Evolutionary conservation across 2,888 invertebrate species (phyloP).

Genomic region (Adineta ricciae): DNA sequence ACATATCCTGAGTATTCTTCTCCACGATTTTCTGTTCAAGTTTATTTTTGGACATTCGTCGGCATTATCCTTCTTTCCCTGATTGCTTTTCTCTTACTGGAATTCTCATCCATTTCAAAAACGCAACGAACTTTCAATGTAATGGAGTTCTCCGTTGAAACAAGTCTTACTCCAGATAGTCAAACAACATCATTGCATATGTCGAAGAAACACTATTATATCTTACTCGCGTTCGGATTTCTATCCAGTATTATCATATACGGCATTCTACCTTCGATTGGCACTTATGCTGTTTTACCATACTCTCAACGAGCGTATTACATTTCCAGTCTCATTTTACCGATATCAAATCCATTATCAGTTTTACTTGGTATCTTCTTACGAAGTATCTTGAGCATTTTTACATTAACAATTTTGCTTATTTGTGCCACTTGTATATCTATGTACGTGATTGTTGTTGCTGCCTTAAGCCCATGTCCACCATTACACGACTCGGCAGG

Average conservation of each 20-base stretch:
- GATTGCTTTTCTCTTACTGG: background rate
- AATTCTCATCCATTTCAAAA: background rate
- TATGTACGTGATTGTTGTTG: background rate
- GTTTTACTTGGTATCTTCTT: background rate
- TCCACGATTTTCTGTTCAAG: background rate
- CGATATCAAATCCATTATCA: background rate
- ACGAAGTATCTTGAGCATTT: background rate
- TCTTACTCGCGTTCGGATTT: background rate
- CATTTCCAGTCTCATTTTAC: background rate
- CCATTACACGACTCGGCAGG: background rate
- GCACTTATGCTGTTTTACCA: background rate
- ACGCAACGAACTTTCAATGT: background rate
- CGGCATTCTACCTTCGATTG: background rate
- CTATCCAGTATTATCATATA: background rate
- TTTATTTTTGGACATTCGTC: conserved; percentile 7
- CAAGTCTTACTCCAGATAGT: background rate
- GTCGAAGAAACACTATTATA: background rate
- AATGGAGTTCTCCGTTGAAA: background rate
- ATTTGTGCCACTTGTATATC: background rate
- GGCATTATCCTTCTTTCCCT: background rate
- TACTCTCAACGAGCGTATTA: background rate
- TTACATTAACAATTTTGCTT: background rate
- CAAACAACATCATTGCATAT: background rate
- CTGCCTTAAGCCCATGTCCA: conserved; percentile 2
- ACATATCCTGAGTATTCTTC: background rate